Evolutionary conservation across 2,888 invertebrate species (phyloP), one percentile per base, ranked within the genome.

Genomic region (Pimpla rufipes): DNA sequence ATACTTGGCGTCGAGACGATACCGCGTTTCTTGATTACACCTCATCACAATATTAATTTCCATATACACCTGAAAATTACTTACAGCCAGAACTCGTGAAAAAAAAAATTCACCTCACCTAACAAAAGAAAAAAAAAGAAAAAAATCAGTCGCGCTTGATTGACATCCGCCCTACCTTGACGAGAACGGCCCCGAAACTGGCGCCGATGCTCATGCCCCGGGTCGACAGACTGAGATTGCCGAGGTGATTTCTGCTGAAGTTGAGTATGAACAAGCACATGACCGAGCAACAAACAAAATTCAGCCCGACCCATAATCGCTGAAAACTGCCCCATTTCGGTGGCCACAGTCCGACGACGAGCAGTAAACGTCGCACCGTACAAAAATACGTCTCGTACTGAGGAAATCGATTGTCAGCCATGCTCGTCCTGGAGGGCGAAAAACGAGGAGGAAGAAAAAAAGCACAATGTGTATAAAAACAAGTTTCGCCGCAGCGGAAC

Each of bases 321-420:
- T 64, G 67, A 16, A 67, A 66, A 23, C n/a, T 11, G 0, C 37
- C 59, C 59, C 59, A 59, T 35, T 59, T 37, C n/a, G 29, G n/a
- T n/a, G 59, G 59, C 85, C 85, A 85, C 50, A 85, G 73, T 57
- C 85, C 85, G 13, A 76, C 68, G 13, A 79, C 50, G 4, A 80
- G 50, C 35, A 81, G 45, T 45, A 85, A 55, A 21, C 76, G 66
- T 68, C 81, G 77, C 11, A 85, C 40, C 16, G 50, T 21, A 0
- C 52, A 52, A 50, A 55, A 74, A 45, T 81, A 85, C 18, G 75
- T 62, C 55, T 77, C 57, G 52, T 84, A 85, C 59, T 78, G 67
- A 18, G 8, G 47, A 70, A 80, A 78, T 81, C 42, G 68, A 42
- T 73, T 57, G 55, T 50, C 71, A 18, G 4, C 37, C 47, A 62